Percentiles rank a stretch among this genome's conserved stretches.
Conservation (phyloP, 2,797 vertebrate species). For the Hirundo rustica region DNA sequence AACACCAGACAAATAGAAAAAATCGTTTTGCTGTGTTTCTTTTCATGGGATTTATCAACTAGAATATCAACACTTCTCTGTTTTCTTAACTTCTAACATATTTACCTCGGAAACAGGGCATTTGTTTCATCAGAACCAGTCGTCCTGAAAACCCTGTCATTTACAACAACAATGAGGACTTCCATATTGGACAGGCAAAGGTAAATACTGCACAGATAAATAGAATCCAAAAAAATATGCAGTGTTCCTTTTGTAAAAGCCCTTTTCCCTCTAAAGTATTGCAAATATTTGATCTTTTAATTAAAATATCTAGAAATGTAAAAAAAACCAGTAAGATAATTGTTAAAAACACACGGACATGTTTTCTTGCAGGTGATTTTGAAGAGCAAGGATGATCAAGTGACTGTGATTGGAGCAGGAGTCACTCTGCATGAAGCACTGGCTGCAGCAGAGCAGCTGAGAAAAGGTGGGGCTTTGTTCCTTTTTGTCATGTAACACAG, state of each 20-base stretch:
- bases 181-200: constrained; percentile 93
- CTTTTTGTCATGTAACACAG: not conserved
- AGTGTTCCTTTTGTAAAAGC: not conserved
- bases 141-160: constrained; percentile 89
- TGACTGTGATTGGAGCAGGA: constrained; percentile 91
- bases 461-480: constrained; percentile 81
- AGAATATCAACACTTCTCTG: not conserved
- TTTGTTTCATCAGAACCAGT: constrained; percentile 95
- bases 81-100: not conserved
- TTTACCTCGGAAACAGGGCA: constrained; percentile 78
- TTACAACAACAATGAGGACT: constrained; percentile 92
- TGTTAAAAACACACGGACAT: not conserved
- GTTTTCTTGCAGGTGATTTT: constrained; percentile 82
- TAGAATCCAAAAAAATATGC: not conserved
- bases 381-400: constrained; percentile 92
- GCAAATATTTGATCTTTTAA: not conserved
- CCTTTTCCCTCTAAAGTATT: not conserved
- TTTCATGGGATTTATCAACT: not conserved
- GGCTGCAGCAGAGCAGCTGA: constrained; percentile 90
- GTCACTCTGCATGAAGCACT: constrained; percentile 92
- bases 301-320: not conserved
- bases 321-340: not conserved
- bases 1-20: not conserved
- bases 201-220: constrained; percentile 71
- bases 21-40: not conserved